Base-by-base conservation (phyloP, 2,797 vertebrate genomes). In the Xiphophorus birchmanni region DNA sequence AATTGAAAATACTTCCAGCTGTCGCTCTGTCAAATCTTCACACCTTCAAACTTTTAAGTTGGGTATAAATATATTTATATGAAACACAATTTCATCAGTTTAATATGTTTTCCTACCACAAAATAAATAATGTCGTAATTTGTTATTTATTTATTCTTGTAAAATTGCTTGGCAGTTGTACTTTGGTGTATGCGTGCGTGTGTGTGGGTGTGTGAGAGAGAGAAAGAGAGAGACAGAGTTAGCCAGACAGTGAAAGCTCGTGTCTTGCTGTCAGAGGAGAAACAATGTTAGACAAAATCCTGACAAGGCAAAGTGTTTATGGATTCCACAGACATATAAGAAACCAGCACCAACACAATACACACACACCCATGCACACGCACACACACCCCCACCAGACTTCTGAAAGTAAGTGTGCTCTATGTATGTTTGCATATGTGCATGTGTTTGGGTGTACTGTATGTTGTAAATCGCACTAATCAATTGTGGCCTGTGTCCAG, bases 301-400 rank as follows among this genome's bases (percentile, higher is more conserved):
- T 90, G 90, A 94, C 89, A 90, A 89, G 86, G 87, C 78, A 82
- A 80, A 88, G 85, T 95, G 95, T 96, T 96, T 96, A 95, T 93
- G 87, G 95, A 96, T 96, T 96, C 95, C 95, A 92, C 87, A 90
- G 92, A 86, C 88, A 86, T 92, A 92, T 80, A 77, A 80, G 54
- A 87, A 82, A 86, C 44, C 80, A 79, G 48, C 60, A 35, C 37
- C 21, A 4, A 42, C 8, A 37, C 7, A 67, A 42, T 17, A 29
- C 44, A 40, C 67, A 45, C 74, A 80, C 56, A 52, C 23, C 81
- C 71, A 76, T 71, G 78, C 63, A 42, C 72, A 77, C 60, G 73
- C 3, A 26, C 60, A 72, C 73, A 82, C 69, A 77, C 32, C 26
- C 73, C 81, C 69, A 77, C 32, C 26, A 26, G 52, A 60, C 54